Evolutionary conservation across 1,140 invertebrate genomes (phyloP), one percentile per base, ranked within the genome.

Genomic region (Steinernema khuongi): DNA sequence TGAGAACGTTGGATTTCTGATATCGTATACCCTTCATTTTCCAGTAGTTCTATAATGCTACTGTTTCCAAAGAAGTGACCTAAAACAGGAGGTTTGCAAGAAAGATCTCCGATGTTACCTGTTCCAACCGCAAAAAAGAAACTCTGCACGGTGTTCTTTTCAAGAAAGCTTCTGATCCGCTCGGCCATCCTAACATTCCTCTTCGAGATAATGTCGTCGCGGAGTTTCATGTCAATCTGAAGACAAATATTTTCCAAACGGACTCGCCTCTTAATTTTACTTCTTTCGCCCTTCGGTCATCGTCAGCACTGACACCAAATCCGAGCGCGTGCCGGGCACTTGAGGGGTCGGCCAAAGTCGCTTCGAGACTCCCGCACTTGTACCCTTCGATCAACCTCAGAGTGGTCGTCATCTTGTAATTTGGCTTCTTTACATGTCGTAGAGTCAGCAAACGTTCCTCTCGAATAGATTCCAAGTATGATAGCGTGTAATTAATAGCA

Each of bases 61-160:
- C 22, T 26, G 14, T 60, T 22, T 14, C 50, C 50, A 22, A 60
- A 60, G 26, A 60, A 60, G 19, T 60, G 50, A 14, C 50, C 50
- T 60, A 22, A 60, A 60, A 60, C 11, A 11, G 4, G 26, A 2
- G 50, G 50, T 26, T n/a, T 22, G 50, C 26, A n/a, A 22, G 2
- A 60, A 11, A 2, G 7, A 60, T 60, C 7, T 60, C 26, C 50
- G 11, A 7, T n/a, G 7, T 26, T 11, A 60, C 50, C 50, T 14
- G 50, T 60, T 2, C 50, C 50, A 26, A 60, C 50, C 4, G 50
- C 50, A 22, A 60, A 60, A 22, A 60, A 60, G 50, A 60, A 60
- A 60, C 50, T 60, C 19, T 60, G 14, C 4, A n/a, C 14, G 14
- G 11, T 14, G 19, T 60, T 60, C 50, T 60, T 60, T 14, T 60